A percentile compares a stretch with the other conserved stretches of the same genome.
phyloP scores from a whole-genome alignment of 2,888 invertebrate genomes.

The Protophormia terraenovae region DNA sequence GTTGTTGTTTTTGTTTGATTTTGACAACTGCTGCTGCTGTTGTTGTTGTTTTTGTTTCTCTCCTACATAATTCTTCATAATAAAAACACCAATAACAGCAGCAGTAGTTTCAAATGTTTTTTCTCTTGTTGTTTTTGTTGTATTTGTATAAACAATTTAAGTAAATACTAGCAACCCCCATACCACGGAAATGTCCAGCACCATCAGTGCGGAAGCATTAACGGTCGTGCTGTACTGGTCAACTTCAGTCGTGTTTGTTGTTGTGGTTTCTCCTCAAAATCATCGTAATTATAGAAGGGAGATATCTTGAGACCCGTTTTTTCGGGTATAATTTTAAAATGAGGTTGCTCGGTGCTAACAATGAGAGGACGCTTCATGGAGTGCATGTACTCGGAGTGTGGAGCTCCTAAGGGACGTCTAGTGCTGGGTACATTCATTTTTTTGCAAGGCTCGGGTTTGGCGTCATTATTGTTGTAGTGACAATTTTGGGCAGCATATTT shows the following conservation, averaged over 20 bases:
- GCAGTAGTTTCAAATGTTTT: not conserved
- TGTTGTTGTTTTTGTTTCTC: not conserved
- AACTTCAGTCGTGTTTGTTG: slow-evolving; percentile 77
- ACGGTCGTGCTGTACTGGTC: slow-evolving; percentile 80
- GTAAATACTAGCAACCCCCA: slow-evolving; percentile 76
- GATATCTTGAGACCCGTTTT: slow-evolving; percentile 84
- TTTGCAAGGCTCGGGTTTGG: slow-evolving; percentile 80
- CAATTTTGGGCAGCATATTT: slow-evolving; percentile 81
- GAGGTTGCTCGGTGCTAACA: slow-evolving; percentile 82
- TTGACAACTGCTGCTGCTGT: slow-evolving; percentile 16
- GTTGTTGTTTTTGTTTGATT: slow-evolving; percentile 35
- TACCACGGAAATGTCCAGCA: slow-evolving; percentile 82
- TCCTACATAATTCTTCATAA: too few species aligned
- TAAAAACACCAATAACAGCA: not conserved
- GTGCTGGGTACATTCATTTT: slow-evolving; percentile 81
- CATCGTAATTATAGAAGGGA: slow-evolving; percentile 80
- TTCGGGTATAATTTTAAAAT: slow-evolving; percentile 82
- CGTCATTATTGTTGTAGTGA: slow-evolving; percentile 79
- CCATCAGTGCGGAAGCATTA: slow-evolving; percentile 81
- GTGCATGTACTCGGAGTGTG: slow-evolving; percentile 79
- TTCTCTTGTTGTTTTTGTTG: not conserved
- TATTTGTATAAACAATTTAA: not conserved
- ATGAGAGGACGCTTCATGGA: slow-evolving; percentile 83
- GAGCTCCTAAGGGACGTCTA: slow-evolving; percentile 78
- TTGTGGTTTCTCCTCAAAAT: slow-evolving; percentile 74